Evolutionary conservation across 2,888 invertebrate species (phyloP), one percentile per base, ranked within the genome.

Genomic region (Metellina segmentata): DNA sequence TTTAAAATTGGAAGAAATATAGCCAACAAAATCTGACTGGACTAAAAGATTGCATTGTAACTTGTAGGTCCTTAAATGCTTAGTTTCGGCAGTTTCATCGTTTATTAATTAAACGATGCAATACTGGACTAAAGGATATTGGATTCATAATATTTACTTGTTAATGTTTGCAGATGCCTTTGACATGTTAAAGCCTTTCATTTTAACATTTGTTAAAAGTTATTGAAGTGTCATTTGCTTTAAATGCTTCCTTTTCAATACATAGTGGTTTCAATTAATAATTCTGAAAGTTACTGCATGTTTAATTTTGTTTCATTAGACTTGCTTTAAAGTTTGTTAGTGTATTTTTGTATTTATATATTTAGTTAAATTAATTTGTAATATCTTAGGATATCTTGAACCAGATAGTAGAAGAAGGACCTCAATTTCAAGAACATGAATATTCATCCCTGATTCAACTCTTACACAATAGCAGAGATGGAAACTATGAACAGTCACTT

Each of bases 371-470:
- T 34, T 34, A 34, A 34, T 34, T 34, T 34, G 34, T 34, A 1
- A 34, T 83, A 91, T 94, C 16, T 6, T 95, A 98, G 97, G 98
- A 98, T 95, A 97, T 98, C 94, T 96, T 98, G 92, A 97, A 97
- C 93, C 96, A 96, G 53, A 97, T 98, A 13, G 96, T 98, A 79
- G 98, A 98, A 95, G 97, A 97, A 94, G 98, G 98, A 1, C 96
- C 98, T 0, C 97, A 97, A 95, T 98, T 98, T 95, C 97, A 97
- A 0, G 97, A 98, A 95, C 95, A 97, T 94, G 98, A 99, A 95
- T 98, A 98, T 95, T 96, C 97, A 94, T 97, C 97, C 95, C 97
- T 98, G 70, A 96, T 93, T 9, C 91, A 93, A 16, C 86, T 93
- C 11, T 81, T 93, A 7, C 93, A 93, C 83, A 82, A 92, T 49